Evolutionary conservation across 2,888 invertebrate species (phyloP), one percentile per base, ranked within the genome.

Genomic region (Plagodis dolabraria): DNA sequence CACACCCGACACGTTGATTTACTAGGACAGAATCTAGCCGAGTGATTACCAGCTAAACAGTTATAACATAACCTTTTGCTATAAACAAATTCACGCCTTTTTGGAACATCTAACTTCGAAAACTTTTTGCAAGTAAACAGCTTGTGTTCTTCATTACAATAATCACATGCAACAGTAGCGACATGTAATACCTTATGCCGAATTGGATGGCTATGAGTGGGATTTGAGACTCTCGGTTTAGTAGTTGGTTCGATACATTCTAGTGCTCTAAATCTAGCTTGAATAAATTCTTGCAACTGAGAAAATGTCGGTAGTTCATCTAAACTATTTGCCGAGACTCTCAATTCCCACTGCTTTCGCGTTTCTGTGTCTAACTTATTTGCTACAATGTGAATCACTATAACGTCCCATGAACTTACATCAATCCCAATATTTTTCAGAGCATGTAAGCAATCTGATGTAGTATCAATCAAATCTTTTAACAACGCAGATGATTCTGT

Each of bases 71-170:
- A 38, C 0, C 38, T 1, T 2, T 5, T 38, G 5, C 5, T 38
- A 5, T 38, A 38, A 1, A 38, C 38, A 38, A 38, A 38, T 0
- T 38, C 38, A 38, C 38, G 92, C 8, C 74, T 2, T 5, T 36
- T 36, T 0, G 4, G 0, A 4, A 7, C 0, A 36, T 7, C 8
- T 36, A 36, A 8, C 33, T 22, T 45, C 7, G 42, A 8, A 42
- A 42, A 42, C 5, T 42, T 5, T 42, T 42, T 42, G 42, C 42
- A 42, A 0, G 42, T 6, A 42, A 2, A 42, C 42, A 42, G 1
- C 7, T 42, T 42, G n/a, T 42, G 42, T 2, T 42, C 42, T 0
- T 7, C 5, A 2, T 0, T 5, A 42, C 10, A 42, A 10, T 42
- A 42, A 4, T 4, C 38, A 5, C 38, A 38, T 4, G 5, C 42